These are phyloP conservation scores for Bruchidius siliquastri DNA, from an alignment of 2,888 invertebrate species.

Conservation along the genomic window DNA sequence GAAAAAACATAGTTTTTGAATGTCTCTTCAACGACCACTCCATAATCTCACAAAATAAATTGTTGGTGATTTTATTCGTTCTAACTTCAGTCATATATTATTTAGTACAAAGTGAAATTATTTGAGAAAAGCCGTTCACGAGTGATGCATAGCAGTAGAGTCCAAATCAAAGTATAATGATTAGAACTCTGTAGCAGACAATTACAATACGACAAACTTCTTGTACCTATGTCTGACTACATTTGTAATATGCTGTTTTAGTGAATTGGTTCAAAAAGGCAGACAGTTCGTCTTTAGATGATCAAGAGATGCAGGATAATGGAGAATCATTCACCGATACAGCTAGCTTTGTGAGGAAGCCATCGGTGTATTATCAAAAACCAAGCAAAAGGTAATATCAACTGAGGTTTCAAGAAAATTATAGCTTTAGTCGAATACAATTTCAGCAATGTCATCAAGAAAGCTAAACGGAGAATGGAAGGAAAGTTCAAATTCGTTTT, in stretches of 20 bases:
- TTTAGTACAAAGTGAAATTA: too few species aligned
- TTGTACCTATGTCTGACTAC: background rate
- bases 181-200: too few species aligned
- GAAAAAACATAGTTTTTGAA: too few species aligned
- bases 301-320: slow-evolving; percentile 53
- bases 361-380: slow-evolving; percentile 48
- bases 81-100: too few species aligned
- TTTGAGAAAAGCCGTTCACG: too few species aligned
- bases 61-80: too few species aligned
- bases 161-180: too few species aligned
- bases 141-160: too few species aligned
- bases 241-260: slow-evolving; percentile 21
- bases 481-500: slow-evolving; percentile 81
- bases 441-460: slow-evolving; percentile 59
- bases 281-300: slow-evolving; percentile 47
- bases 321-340: slow-evolving; percentile 45
- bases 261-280: slow-evolving; percentile 59
- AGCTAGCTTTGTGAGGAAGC: slow-evolving; percentile 46
- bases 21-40: too few species aligned
- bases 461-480: slow-evolving; percentile 84
- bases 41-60: too few species aligned
- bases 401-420: background rate
- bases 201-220: too few species aligned
- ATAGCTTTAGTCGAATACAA: background rate
- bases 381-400: slow-evolving; percentile 28